Evolutionary conservation across 2,113 vertebrate species (phyloP), one percentile per base, ranked within the genome.

Genomic region (Crotalus horridus): DNA sequence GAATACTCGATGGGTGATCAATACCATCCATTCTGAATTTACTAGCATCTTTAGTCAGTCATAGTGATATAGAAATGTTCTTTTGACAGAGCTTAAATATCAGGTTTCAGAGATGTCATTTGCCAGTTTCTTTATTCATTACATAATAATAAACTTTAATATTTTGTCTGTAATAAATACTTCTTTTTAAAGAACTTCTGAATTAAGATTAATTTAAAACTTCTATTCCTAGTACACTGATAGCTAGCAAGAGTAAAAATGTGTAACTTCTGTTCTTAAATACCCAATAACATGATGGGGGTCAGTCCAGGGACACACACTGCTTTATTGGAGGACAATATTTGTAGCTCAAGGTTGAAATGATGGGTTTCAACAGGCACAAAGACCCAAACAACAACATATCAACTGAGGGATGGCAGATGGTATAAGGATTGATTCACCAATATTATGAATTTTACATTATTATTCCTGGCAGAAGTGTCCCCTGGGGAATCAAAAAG

Each of bases 51-150:
- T 4, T 0, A 88, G 26, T 93, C 97, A 88, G 23, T 93, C 97
- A 94, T 93, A 93, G 46, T 95, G 51, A 51, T 87, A 51, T 55
- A 92, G 93, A 94, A 92, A 95, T 93, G 29, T 43, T 64, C 26
- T 95, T 87, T 46, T 61, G 93, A 90, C 94, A 91, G 90, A 94
- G 64, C 92, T 95, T 61, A 91, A 95, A 90, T 81, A 91, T 46
- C 90, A 90, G 46, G 55, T 89, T 89, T 58, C 91, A 46, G 43
- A 93, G 87, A 85, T 92, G 6, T 81, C 94, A 89, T 93, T 55
- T 92, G 29, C 48, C 88, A 91, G 91, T 95, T 87, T 85, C 89
- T 53, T 86, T 54, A 90, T 93, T 48, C 93, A 91, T 3, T 93
- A 69, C 56, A 59, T 88, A 91, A 91, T 54, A 85, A 85, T 90